Evolutionary conservation across 2,888 invertebrate genomes (phyloP).

Genomic region (Lasioglossum marginatum): DNA sequence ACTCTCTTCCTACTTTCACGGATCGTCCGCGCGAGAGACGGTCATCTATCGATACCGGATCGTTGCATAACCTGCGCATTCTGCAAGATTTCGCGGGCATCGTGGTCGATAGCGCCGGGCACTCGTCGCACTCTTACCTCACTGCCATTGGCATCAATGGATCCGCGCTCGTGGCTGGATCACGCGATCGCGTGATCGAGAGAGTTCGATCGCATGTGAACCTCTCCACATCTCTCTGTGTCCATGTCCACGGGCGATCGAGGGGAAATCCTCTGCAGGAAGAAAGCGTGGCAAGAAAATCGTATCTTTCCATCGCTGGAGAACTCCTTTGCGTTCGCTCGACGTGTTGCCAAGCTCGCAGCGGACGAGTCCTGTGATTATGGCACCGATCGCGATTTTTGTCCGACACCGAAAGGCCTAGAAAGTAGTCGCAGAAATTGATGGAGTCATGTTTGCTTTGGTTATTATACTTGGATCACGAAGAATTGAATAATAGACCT

Average conservation of each 20-base stretch:
- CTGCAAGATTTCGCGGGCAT: conserved; percentile 17
- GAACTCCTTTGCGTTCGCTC: not conserved
- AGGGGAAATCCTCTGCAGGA: conserved; percentile 77
- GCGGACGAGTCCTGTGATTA: not conserved
- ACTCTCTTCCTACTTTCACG: conserved; percentile 39
- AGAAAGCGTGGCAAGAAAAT: conserved; percentile 80
- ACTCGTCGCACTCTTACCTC: conserved; percentile 15
- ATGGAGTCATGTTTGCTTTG: not conserved
- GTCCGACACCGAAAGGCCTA: not conserved
- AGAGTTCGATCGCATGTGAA: conserved; percentile 35
- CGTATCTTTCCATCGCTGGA: not conserved
- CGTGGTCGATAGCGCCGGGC: not conserved
- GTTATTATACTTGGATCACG: too few species aligned
- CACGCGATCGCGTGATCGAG: conserved; percentile 48
- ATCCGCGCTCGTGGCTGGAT: not conserved
- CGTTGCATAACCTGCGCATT: conserved; percentile 20
- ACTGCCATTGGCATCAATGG: conserved; percentile 49
- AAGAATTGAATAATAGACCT: not conserved
- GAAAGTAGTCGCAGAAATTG: not conserved
- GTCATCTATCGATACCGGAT: not conserved
- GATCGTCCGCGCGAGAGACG: not conserved
- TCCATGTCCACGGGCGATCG: not conserved
- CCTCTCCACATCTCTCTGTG: not conserved
- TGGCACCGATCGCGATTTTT: not conserved
- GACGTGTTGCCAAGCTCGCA: not conserved